A percentile compares a stretch with the other conserved stretches of the same genome.
These are phyloP conservation scores for Epirrita christyi DNA, from an alignment of 2,888 invertebrate species.

Conservation along the genomic window DNA sequence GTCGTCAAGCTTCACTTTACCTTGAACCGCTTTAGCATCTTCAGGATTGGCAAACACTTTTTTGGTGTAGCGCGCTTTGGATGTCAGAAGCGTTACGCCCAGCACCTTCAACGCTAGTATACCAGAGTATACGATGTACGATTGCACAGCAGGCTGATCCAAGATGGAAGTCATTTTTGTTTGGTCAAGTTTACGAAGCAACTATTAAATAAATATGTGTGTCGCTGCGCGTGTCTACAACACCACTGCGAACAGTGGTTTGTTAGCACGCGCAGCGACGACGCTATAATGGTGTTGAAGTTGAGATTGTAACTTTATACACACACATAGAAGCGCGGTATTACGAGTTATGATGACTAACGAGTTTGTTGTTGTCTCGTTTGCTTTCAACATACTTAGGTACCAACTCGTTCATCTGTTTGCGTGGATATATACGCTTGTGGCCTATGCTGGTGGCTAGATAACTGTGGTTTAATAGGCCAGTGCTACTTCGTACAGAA, in stretches of 20 bases:
- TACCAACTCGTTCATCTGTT: background rate
- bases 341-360: slow-evolving; percentile 4
- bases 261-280: background rate
- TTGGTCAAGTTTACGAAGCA: background rate
- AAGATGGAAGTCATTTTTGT: slow-evolving; percentile 19
- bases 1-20: slow-evolving; percentile 62
- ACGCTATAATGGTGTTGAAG: background rate
- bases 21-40: slow-evolving; percentile 51
- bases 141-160: slow-evolving; percentile 23
- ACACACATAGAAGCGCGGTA: background rate
- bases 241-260: background rate
- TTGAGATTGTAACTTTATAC: slow-evolving; percentile 1
- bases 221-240: too few relatives aligned
- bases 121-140: slow-evolving; percentile 23
- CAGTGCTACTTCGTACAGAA: too few relatives aligned
- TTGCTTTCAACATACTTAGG: background rate
- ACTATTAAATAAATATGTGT: slow-evolving; percentile 1
- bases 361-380: background rate
- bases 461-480: too few relatives aligned
- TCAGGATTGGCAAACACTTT: slow-evolving; percentile 68
- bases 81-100: slow-evolving; percentile 21
- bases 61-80: slow-evolving; percentile 15
- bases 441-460: too few relatives aligned
- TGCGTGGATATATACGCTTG: too few relatives aligned
- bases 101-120: slow-evolving; percentile 23